Evolutionary conservation across 2,888 invertebrate species (phyloP), one percentile per base, ranked within the genome.

Genomic region (Nomada fucata): DNA sequence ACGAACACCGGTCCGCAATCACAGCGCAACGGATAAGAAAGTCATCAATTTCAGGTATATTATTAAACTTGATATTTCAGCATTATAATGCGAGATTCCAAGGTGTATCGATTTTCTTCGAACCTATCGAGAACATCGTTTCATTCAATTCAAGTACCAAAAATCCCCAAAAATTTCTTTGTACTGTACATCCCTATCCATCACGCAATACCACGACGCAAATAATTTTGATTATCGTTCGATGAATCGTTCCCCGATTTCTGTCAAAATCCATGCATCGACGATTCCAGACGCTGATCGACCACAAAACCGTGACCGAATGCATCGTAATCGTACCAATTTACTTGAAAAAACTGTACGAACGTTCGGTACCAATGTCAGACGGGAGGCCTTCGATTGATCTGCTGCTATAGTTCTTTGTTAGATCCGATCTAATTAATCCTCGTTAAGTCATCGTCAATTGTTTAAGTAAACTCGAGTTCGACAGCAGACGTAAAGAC

Each of bases 361-460:
- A 5, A 7, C 18, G 7, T 18, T 11, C 4, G 1, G 42, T 53
- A 18, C 44, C 57, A 64, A 72, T 64, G 72, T 72, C 57, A 52
- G 36, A 64, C 57, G 64, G 57, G 23, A 76, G 76, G 64, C 36
- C 63, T 2, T 3, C n/a, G 42, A 13, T 47, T 23, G 60, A 67
- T 55, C 11, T 26, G 50, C 26, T 55, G 60, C 42, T n/a, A 23
- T 59, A 64, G 42, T 23, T 55, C 75, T 70, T 80, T 59, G 70
- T 60, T 75, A 71, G 61, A 50, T 70, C 47, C 65, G 55, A 61
- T 82, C 81, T 82, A 82, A 82, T 79, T 82, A 79, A 82, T 82
- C 79, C 65, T 82, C 79, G 79, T 82, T 79, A 79, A 82, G 65
- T 75, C 69, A 57, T 79, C 47, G 79, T 61, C 79, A 75, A 79